Base-by-base conservation (phyloP, 1,140 invertebrate species). In the Lordiphosa mommai region DNA sequence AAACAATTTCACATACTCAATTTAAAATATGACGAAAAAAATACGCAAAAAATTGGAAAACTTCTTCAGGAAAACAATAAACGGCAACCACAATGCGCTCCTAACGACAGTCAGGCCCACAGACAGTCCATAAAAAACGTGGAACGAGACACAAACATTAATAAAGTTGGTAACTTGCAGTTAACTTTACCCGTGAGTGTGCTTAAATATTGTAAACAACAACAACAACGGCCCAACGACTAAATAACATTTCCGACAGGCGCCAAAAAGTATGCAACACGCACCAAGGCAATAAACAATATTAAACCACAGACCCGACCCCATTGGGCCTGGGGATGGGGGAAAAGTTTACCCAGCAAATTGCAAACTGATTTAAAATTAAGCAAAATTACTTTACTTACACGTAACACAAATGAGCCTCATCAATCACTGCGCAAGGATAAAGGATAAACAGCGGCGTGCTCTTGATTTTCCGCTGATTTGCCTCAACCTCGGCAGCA, bases 341-440 rank as follows among this genome's bases (percentile, higher is more conserved):
- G 1, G 16, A 59, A 71, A 72, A 68, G 48, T 70, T 71, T 46
- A 12, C 40, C 46, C 37, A 57, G 58, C 60, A 84, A 84, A 84
- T 84, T 82, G 79, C 68, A 84, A 84, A 84, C 77, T 84, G 77
- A 84, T 84, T 84, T 84, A 84, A 84, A 84, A 84, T 84, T 84
- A 84, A 85, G 68, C 79, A 76, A 72, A 84, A 84, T 85, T 76
- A 84, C 60, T 70, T 77, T 84, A 65, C 59, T 59, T 66, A 77
- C 48, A 59, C 64, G 46, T 73, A 38, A 59, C 59, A 72, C 72
- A 84, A 84, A 84, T 84, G 79, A 84, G 72, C 66, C 58, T 84
- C 77, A 84, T 85, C 77, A 84, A 84, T 84, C 77, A 84, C 52
- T 33, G 37, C n/a, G 13, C 30, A 38, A 29, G 57, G 43, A 61